Evolutionary conservation across 2,113 vertebrate species (phyloP), one percentile per base, ranked within the genome.

Genomic region (Echinops telfairi): DNA sequence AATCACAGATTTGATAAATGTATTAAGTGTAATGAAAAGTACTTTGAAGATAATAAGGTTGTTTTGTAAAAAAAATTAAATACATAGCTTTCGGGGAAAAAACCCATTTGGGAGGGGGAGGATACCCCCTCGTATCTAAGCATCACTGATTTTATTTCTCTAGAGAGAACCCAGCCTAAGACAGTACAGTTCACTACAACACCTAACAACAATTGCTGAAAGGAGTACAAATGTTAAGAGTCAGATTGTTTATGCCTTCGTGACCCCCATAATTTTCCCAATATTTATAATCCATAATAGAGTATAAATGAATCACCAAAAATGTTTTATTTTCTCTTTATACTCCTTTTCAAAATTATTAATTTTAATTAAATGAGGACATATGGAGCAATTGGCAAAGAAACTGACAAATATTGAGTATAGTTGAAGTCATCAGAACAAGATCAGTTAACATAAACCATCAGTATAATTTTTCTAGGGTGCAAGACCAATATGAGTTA

Each of bases 321-420:
- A 95, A 60, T 10, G 14, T 23, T 91, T 43, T 57, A 93, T 94
- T 97, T 96, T 97, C 97, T 97, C 93, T 97, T 97, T 71, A 95
- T 92, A 94, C n/a, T 73, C 22, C 80, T 68, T 31, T 92, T 38
- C 31, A 68, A 84, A 75, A 73, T 79, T n/a, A 88, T 88, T 27
- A 47, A 10, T 20, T 27, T 38, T 84, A 33, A 16, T 78, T 60
- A 2, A 3, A 1, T 7, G 25, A 88, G 27, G 82, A 92, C 6
- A 71, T 53, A 92, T 20, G 88, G 43, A 53, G 73, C 53, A 5
- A 68, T 0, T 78, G n/a, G 16, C 25, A 90, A 81, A 93, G 93
- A 93, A 96, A 82, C 77, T 82, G 79, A 47, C 89, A 93, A 96
- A 80, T 94, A 92, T 17, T 87, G 19, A 96, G 93, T 84, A 90